A percentile compares a stretch with the other conserved stretches of the same genome.
phyloP scores from a whole-genome alignment of 1,140 invertebrate species.

The Glossosoma conforme region DNA sequence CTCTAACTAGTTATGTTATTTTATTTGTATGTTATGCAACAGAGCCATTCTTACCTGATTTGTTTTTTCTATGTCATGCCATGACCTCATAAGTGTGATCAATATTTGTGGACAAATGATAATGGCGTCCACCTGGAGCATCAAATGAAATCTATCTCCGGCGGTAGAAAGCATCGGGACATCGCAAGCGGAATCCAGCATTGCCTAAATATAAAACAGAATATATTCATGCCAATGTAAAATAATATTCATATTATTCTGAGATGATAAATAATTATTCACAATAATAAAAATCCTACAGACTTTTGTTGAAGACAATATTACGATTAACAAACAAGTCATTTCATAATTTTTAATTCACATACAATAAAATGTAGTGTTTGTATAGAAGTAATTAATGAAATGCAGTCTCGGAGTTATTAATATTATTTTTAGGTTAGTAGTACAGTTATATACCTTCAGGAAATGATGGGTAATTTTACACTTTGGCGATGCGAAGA shows the following conservation, averaged over 20 bases:
- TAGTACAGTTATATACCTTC: slow-evolving; percentile 37
- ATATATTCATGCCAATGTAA: background rate
- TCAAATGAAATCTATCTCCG: slow-evolving; percentile 37
- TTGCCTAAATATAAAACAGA: slow-evolving; percentile 35
- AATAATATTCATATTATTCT: background rate
- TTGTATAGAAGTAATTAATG: too few relatives aligned
- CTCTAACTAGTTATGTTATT: too few relatives aligned
- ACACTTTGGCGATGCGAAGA: slow-evolving; percentile 51
- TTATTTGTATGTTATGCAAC: too few relatives aligned
- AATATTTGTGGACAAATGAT: slow-evolving; percentile 55
- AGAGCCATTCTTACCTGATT: slow-evolving; percentile 20
- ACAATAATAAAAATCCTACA: too few relatives aligned
- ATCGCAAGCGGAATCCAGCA: slow-evolving; percentile 55
- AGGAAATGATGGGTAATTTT: slow-evolving; percentile 49
- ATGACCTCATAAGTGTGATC: slow-evolving; percentile 52
- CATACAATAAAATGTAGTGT: too few relatives aligned
- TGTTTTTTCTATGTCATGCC: slow-evolving; percentile 44
- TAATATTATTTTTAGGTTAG: too few relatives aligned
- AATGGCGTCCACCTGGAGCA: slow-evolving; percentile 47
- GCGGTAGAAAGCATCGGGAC: slow-evolving; percentile 45
- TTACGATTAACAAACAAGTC: too few relatives aligned
- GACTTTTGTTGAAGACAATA: too few relatives aligned
- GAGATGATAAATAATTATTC: background rate
- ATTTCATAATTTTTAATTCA: too few relatives aligned
- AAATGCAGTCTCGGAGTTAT: too few relatives aligned